Evolutionary conservation across 2,113 vertebrate species (phyloP).

Genomic region (Perca schrenkii): DNA sequence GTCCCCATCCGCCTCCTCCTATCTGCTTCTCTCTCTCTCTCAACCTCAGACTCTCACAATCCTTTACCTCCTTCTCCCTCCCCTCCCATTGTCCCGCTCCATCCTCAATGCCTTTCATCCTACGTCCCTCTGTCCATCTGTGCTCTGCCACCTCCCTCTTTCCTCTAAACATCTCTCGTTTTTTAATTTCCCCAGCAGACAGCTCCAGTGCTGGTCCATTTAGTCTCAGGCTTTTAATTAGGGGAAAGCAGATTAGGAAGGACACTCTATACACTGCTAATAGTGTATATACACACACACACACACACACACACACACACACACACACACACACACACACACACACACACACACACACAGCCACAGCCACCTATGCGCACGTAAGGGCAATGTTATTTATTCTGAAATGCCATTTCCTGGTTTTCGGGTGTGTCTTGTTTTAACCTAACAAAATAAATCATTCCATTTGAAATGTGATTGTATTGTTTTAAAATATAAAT

Average conservation of each 20-base stretch:
- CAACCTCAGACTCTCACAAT: constrained; percentile 2
- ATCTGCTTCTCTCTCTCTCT: background rate
- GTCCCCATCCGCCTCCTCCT: background rate
- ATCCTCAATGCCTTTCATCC: constrained; percentile 44
- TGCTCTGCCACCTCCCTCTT: constrained; percentile 35
- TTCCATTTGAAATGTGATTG: background rate
- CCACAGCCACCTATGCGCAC: background rate
- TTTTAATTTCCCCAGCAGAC: constrained; percentile 71
- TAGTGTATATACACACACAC: constrained; percentile 35
- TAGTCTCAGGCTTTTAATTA: constrained; percentile 81
- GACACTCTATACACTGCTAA: constrained; percentile 57
- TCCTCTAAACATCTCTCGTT: constrained; percentile 69
- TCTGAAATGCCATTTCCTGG: constrained; percentile 29
- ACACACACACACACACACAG: background rate
- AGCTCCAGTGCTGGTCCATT: constrained; percentile 65
- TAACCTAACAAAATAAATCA: constrained; percentile 18
- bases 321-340: constrained; percentile 16
- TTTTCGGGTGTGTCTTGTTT: constrained; percentile 17
- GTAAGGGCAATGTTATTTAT: constrained; percentile 32
- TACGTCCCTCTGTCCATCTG: constrained; percentile 28
- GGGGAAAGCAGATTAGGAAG: constrained; percentile 70
- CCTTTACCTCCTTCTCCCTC: constrained; percentile 7
- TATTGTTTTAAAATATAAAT: constrained; percentile 32
- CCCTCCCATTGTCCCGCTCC: constrained; percentile 13
- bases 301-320: constrained; percentile 8